A percentile compares a stretch with the other conserved stretches of the same genome.
Evolutionary conservation across 1,140 invertebrate genomes (phyloP).

Genomic region (Polyergus mexicanus): DNA sequence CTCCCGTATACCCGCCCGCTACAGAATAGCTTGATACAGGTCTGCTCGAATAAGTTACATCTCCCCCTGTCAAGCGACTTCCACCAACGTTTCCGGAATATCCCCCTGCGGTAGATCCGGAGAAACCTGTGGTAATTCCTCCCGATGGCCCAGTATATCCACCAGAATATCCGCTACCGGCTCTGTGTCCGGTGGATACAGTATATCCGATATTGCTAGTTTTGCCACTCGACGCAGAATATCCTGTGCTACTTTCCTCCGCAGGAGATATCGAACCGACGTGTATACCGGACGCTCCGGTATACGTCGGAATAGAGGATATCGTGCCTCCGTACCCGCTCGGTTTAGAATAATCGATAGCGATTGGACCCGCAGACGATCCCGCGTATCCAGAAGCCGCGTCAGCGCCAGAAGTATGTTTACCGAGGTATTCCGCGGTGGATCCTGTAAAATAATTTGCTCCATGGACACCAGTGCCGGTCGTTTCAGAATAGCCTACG

Average conservation of each 20-base stretch:
- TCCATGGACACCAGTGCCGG: background rate
- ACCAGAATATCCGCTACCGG: constrained; percentile 5
- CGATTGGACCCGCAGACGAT: constrained; percentile 21
- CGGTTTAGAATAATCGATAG: constrained; percentile 41
- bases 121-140: background rate
- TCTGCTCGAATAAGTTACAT: constrained; percentile 45
- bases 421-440: background rate
- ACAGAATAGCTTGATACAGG: constrained; percentile 3
- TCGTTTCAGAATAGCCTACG: constrained; percentile 36
- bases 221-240: background rate
- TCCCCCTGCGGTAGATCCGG: constrained; percentile 3
- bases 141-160: constrained; percentile 23
- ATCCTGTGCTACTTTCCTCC: background rate
- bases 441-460: constrained; percentile 10
- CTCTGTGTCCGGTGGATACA: background rate
- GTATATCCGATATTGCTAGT: background rate
- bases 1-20: constrained; percentile 36
- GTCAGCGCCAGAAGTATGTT: constrained; percentile 12
- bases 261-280: constrained; percentile 19
- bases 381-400: constrained; percentile 45
- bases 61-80: background rate
- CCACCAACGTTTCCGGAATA: background rate
- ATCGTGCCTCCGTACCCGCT: background rate
- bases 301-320: constrained; percentile 25
- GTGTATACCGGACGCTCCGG: background rate